Base-by-base conservation (phyloP, 1,140 invertebrate species). In the Drosophila melanica region DNA sequence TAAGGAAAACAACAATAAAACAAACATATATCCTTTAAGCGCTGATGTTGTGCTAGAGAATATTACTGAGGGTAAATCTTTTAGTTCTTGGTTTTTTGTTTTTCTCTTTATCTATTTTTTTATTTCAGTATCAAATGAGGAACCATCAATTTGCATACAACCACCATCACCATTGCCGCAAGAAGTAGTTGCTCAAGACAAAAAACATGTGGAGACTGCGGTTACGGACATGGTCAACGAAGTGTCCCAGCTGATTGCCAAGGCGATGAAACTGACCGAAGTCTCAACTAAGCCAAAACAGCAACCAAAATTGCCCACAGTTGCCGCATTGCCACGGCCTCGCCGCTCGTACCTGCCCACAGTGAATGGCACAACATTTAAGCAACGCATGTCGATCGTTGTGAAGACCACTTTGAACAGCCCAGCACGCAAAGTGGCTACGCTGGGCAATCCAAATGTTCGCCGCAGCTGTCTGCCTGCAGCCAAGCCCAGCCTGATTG, bases 391-490 rank as follows among this genome's bases (percentile, higher is more conserved):
- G 90, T 91, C 90, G 1, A 74, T 91, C 0, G 78, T 91, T 10
- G 90, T 91, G 0, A 91, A 91, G 57, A 91, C 90, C 10, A 91
- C 90, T 4, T 60, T 91, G 0, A 91, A 91, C 16, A 90, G 86
- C 42, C 90, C 90, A 16, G 82, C 90, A 6, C 90, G 90, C 9
- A 91, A 90, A 42, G 55, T 90, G 11, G 62, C 70, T 12, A 18
- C 60, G 33, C 8, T 9, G 8, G 27, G 53, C 2, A 62, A 59
- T 54, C 14, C 58, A 0, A 5, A 30, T 8, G 11, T 41, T 9
- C 80, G 69, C 9, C 75, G 77, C 10, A 90, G 87, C 47, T 75
- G 54, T 33, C 41, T 90, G 11, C 82, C 87, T 3, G 18, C 69
- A 0, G 6, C 72, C 2, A 77, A 57, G 27, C 2, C 37, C 9